Evolutionary conservation across 2,888 invertebrate genomes (phyloP).

Genomic region (Odontocolon sp.): DNA sequence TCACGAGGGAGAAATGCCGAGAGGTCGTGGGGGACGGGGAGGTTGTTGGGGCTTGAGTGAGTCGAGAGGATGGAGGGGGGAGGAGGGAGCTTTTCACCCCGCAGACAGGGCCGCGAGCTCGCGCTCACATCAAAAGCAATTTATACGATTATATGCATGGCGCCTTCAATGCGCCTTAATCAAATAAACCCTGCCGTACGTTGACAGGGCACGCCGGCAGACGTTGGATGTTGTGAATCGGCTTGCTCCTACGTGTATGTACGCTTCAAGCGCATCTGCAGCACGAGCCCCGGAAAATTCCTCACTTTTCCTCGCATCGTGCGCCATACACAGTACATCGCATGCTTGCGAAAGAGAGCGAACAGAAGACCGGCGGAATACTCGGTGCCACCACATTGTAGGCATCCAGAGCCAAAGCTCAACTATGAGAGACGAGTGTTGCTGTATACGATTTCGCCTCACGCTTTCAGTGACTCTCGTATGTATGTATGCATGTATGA

Average conservation of each 20-base stretch:
- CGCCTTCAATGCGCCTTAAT: constrained; percentile 75
- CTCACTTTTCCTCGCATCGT: constrained; percentile 50
- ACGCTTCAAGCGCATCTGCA: constrained; percentile 39
- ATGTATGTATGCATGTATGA: neutral
- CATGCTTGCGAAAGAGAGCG: no score
- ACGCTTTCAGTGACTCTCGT: constrained; percentile 45
- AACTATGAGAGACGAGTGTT: neutral
- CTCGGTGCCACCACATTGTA: constrained; percentile 51
- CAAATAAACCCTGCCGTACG: constrained; percentile 70
- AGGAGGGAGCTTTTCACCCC: constrained; percentile 66
- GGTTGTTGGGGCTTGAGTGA: constrained; percentile 34
- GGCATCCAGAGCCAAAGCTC: constrained; percentile 14
- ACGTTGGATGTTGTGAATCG: constrained; percentile 65
- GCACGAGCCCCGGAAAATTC: constrained; percentile 59
- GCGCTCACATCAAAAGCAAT: constrained; percentile 75
- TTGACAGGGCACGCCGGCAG: constrained; percentile 56
- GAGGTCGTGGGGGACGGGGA: constrained; percentile 42
- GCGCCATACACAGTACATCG: constrained; percentile 52
- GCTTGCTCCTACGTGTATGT: constrained; percentile 41
- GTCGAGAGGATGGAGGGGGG: constrained; percentile 45
- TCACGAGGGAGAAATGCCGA: constrained; percentile 53
- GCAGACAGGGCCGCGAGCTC: constrained; percentile 64
- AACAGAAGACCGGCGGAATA: constrained; percentile 53
- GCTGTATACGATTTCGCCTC: constrained; percentile 14
- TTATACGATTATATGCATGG: constrained; percentile 76